Percentiles rank a stretch among this genome's conserved stretches.
phyloP scores from a whole-genome alignment of 2,797 vertebrate genomes.

The Avahi laniger region DNA sequence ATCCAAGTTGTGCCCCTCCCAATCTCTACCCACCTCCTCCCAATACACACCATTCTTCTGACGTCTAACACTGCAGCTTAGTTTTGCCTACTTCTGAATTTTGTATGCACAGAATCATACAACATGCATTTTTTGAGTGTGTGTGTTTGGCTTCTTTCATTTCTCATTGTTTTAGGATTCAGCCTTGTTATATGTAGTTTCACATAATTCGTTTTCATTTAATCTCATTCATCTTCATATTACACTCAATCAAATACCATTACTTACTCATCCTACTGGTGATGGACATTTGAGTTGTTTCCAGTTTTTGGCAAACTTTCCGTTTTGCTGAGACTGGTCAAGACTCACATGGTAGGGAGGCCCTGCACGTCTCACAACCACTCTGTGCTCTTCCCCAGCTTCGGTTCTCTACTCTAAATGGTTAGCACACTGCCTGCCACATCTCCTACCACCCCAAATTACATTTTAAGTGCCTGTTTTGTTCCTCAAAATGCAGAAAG shows the following conservation, averaged over 20 bases:
- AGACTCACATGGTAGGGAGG: not conserved
- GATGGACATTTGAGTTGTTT: not conserved
- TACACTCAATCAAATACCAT: not conserved
- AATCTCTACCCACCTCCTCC: too few relatives aligned
- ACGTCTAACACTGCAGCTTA: not conserved
- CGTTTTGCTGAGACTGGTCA: not conserved
- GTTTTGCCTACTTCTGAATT: not conserved
- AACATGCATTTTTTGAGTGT: not conserved
- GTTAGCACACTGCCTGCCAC: not conserved
- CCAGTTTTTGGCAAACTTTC: not conserved
- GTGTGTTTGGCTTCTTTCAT: not conserved
- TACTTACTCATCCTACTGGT: not conserved
- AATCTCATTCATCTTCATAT: not conserved
- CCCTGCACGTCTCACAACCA: fast-evolving
- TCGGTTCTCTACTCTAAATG: not conserved
- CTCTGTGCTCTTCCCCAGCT: not conserved
- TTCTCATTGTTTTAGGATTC: not conserved
- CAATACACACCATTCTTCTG: not conserved
- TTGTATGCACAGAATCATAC: not conserved
- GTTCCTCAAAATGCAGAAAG: not conserved
- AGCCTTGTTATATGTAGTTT: not conserved
- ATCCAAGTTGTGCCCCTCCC: not conserved
- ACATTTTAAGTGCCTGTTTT: not conserved
- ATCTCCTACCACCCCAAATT: not conserved
- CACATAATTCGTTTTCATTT: not conserved